phyloP scores from a whole-genome alignment of 2,113 vertebrate species.

The Eulemur macaco region DNA sequence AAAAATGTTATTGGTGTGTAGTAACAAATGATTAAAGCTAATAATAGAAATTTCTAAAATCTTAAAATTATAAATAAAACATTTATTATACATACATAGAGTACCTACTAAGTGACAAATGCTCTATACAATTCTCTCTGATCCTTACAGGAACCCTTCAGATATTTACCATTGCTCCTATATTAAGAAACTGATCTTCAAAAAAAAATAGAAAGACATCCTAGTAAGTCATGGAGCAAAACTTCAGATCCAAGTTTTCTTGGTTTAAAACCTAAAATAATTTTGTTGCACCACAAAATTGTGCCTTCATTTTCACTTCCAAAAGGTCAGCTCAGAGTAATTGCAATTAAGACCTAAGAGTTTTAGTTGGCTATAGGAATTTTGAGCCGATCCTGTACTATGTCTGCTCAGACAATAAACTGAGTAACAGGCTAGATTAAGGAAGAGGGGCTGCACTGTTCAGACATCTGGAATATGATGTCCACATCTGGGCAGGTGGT shows the following conservation, averaged over 20 bases:
- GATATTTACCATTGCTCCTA: background rate
- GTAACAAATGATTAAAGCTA: background rate
- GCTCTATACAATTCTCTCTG: background rate
- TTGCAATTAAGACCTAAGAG: background rate
- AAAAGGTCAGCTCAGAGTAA: background rate
- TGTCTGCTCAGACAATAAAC: background rate
- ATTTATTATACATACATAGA: background rate
- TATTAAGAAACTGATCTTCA: background rate
- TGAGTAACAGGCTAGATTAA: background rate
- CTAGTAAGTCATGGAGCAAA: background rate
- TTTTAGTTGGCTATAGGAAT: background rate
- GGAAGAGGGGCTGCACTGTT: background rate
- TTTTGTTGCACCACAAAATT: background rate
- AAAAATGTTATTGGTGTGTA: background rate
- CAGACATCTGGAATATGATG: background rate
- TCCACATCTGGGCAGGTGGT: background rate
- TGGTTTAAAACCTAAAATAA: background rate
- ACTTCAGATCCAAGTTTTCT: background rate
- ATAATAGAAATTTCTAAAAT: background rate
- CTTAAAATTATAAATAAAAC: background rate
- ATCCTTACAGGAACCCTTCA: background rate
- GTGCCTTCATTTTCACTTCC: background rate
- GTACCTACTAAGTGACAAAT: background rate
- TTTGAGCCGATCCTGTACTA: background rate
- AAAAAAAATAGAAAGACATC: background rate